Evolutionary conservation across 2,113 vertebrate genomes (phyloP).

Genomic region (Tursiops truncatus): DNA sequence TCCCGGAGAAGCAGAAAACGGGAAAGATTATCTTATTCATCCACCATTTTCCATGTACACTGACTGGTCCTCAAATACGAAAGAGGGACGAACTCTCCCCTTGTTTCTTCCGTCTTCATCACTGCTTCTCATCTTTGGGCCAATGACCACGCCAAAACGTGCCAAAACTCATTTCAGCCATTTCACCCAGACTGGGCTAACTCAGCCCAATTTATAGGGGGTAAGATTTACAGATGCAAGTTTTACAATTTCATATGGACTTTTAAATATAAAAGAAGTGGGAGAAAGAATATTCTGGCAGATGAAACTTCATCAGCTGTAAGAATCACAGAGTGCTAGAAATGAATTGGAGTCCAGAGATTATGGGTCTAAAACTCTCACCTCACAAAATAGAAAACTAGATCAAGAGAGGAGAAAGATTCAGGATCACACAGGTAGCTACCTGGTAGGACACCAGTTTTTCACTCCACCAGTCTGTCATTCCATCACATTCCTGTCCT

Average conservation of each 20-base stretch:
- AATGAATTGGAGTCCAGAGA: neutral
- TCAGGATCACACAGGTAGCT: neutral
- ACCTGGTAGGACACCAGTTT: neutral
- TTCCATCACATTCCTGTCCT: neutral
- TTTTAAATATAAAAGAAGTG: neutral
- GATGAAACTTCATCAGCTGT: neutral
- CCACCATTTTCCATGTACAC: neutral
- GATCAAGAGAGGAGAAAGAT: neutral
- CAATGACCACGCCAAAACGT: neutral
- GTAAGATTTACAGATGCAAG: neutral
- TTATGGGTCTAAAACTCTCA: neutral
- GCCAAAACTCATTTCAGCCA: neutral
- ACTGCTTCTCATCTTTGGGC: neutral
- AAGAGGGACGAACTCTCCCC: neutral
- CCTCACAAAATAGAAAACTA: neutral
- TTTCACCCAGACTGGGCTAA: neutral
- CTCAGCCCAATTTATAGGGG: neutral
- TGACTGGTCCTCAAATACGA: neutral
- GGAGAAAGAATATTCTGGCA: neutral
- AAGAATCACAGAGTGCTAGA: neutral
- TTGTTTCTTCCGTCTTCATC: neutral
- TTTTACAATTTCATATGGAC: neutral
- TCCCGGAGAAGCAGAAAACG: neutral
- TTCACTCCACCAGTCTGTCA: neutral
- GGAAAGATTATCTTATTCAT: neutral